Conservation (phyloP, 2,113 vertebrate species). For the Plotosus lineatus region DNA sequence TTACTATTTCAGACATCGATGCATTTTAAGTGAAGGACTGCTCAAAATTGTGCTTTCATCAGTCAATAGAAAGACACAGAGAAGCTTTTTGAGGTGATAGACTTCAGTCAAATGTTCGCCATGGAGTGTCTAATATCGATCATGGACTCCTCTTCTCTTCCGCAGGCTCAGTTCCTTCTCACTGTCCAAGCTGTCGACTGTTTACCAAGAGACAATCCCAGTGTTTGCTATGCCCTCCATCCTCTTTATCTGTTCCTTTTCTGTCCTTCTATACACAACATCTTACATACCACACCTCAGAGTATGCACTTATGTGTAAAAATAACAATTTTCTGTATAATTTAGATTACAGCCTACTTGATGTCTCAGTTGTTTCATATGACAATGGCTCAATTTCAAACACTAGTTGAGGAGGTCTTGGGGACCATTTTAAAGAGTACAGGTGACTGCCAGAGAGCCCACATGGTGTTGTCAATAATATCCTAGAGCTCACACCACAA, state of each 20-base stretch:
- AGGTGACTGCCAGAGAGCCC: background rate
- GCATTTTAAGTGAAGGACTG: constrained; percentile 4
- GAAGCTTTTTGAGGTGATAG: constrained; percentile 25
- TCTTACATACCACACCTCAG: background rate
- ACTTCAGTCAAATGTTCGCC: constrained; percentile 38
- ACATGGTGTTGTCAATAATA: background rate
- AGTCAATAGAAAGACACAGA: constrained; percentile 33
- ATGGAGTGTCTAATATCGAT: constrained; percentile 52
- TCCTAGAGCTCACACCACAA: background rate
- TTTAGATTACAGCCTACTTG: background rate
- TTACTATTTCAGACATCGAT: constrained; percentile 5
- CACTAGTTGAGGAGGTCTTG: background rate
- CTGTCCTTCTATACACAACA: constrained; percentile 18
- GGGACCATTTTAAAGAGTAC: constrained; percentile 33
- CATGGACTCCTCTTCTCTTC: constrained; percentile 35
- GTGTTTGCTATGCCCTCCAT: constrained; percentile 48
- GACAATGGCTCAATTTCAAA: background rate
- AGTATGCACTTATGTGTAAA: background rate
- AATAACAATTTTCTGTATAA: too few species aligned
- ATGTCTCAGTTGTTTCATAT: background rate
- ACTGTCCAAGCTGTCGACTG: constrained; percentile 28
- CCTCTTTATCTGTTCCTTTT: constrained; percentile 26
- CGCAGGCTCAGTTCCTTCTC: constrained; percentile 25
- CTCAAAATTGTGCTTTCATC: constrained; percentile 26
- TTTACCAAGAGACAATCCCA: constrained; percentile 33